These are phyloP conservation scores for Nycteola revayana DNA, from an alignment of 2,888 invertebrate species.

Conservation along the genomic window DNA sequence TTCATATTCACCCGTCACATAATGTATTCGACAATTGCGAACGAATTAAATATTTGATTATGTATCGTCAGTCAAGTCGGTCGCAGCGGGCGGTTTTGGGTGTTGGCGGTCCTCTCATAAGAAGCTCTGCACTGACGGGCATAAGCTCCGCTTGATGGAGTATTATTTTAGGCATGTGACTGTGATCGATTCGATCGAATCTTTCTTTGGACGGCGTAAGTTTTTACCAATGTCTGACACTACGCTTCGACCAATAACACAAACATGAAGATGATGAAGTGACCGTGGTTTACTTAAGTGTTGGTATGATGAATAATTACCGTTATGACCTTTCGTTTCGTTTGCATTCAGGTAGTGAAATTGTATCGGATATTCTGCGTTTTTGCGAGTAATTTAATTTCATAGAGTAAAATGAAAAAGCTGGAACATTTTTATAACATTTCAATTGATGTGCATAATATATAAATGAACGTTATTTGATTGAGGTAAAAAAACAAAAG, in stretches of 20 bases:
- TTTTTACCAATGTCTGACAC: conserved; percentile 51
- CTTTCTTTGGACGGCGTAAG: conserved; percentile 64
- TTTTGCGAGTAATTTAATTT: conserved; percentile 7
- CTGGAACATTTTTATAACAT: too few species aligned
- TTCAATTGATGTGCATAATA: too few species aligned
- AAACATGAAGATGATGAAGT: conserved; percentile 61
- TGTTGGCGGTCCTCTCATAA: conserved; percentile 57
- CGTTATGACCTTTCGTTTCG: conserved; percentile 49
- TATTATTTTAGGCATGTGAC: conserved; percentile 75
- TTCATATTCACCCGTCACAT: conserved; percentile 18
- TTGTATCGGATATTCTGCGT: too few species aligned
- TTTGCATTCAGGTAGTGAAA: too few species aligned
- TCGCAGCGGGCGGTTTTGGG: conserved; percentile 57
- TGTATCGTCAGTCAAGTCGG: conserved; percentile 49
- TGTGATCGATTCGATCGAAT: conserved; percentile 77
- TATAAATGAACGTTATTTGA: too few species aligned
- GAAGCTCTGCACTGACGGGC: conserved; percentile 43
- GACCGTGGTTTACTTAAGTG: conserved; percentile 53
- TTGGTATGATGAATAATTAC: conserved; percentile 60
- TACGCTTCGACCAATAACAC: conserved; percentile 25
- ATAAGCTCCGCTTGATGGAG: conserved; percentile 54
- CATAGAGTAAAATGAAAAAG: neutral
- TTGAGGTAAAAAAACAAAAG: too few species aligned
- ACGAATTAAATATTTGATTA: conserved; percentile 54
- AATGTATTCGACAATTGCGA: conserved; percentile 34